These are phyloP conservation scores for Bombus superbus DNA, from an alignment of 1,140 invertebrate genomes.

Conservation along the genomic window DNA sequence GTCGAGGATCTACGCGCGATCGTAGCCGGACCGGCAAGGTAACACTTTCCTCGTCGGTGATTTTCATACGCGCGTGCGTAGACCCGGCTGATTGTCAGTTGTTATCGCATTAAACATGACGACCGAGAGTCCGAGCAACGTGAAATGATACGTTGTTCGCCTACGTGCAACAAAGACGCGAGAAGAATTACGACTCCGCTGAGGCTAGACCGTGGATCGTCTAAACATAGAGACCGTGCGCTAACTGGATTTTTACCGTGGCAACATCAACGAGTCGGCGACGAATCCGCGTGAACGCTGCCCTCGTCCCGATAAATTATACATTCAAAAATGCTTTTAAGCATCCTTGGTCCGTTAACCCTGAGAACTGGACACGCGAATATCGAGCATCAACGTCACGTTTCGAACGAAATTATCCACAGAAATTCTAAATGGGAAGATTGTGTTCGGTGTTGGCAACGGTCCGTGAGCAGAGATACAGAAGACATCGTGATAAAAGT, in stretches of 20 bases:
- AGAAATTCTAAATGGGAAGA: neutral
- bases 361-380: neutral
- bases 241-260: conserved; percentile 26
- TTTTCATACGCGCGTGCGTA: conserved; percentile 52
- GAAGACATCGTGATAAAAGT: too few relatives aligned
- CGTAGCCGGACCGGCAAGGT: neutral
- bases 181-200: conserved; percentile 29
- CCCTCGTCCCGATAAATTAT: conserved; percentile 30
- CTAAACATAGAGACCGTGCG: conserved; percentile 38
- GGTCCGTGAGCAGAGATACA: neutral
- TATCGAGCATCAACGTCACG: neutral
- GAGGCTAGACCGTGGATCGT: neutral
- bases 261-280: conserved; percentile 22
- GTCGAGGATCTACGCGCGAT: neutral
- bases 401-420: neutral
- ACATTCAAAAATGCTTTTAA: conserved; percentile 25
- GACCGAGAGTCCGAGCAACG: conserved; percentile 9
- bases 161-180: conserved; percentile 22
- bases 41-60: conserved; percentile 27
- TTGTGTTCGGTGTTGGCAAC: neutral
- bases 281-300: conserved; percentile 27
- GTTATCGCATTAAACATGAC: conserved; percentile 51
- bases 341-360: conserved; percentile 33
- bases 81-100: conserved; percentile 41
- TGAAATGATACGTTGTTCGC: conserved; percentile 45